Base-by-base conservation (phyloP, 1,140 invertebrate species). In the Solenopsis fugax region DNA sequence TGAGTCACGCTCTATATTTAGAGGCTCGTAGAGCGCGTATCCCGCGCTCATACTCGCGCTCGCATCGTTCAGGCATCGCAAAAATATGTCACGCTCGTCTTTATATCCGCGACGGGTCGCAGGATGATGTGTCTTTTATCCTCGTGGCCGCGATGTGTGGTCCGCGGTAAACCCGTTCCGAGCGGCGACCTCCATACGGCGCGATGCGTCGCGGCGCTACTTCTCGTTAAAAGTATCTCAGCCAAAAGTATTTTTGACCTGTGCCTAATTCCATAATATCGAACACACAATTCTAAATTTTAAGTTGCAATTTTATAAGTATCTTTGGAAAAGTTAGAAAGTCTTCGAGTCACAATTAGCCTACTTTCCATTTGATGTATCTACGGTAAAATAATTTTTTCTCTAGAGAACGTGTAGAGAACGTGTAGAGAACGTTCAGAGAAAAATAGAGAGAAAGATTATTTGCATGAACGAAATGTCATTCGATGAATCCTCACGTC, bases 1-100 rank as follows among this genome's bases (percentile, higher is more conserved):
- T 94, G 94, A 95, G 86, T 94, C 94, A 95, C 88, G 88, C 86
- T 91, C 92, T 94, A 91, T 92, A 95, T 95, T 95, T 95, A 95
- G 92, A 91, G 81, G 82, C 85, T 87, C 84, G 90, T 89, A 88
- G 89, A 88, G 81, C 90, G 89, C 87, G 90, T 78, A 87, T 85
- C 54, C 82, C 90, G 81, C 87, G 85, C 64, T 56, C 45, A 45
- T 37, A 54, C 34, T 60, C 85, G 48, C 71, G 71, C 58, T 50
- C 89, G 48, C 82, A 60, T 84, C 80, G 78, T 75, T 50, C 34
- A 18, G 77, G 85, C 81, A 91, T 78, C 88, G 93, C 92, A 94
- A 94, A 94, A 94, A 94, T 94, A 94, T 93, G 93, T 93, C 93
- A 89, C 90, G 87, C 87, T 88, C 73, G 71, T 90, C 90, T 91